These are phyloP conservation scores for Penaeus chinensis DNA, from an alignment of 1,140 invertebrate species.

Conservation along the genomic window DNA sequence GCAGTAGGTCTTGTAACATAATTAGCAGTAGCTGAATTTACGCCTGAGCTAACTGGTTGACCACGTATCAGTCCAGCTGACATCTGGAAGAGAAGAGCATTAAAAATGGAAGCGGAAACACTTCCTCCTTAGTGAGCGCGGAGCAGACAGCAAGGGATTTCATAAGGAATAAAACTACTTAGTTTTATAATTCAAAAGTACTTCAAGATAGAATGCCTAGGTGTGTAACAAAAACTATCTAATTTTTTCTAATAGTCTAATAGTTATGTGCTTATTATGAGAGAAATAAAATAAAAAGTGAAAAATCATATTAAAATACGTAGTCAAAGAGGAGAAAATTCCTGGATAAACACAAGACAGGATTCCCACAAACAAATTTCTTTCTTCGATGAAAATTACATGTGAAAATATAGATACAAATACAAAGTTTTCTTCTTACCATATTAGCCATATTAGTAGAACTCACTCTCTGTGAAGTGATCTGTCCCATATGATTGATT, in stretches of 20 bases:
- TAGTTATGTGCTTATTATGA: no score
- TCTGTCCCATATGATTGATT: slow-evolving; percentile 55
- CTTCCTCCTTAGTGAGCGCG: no score
- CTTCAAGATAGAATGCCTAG: no score
- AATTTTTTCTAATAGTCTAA: no score
- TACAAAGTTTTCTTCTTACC: slow-evolving; percentile 16
- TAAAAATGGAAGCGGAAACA: not conserved
- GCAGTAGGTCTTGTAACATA: slow-evolving; percentile 34
- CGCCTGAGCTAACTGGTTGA: slow-evolving; percentile 30
- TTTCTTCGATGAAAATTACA: not conserved
- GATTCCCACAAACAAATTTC: not conserved
- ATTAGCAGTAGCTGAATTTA: slow-evolving; percentile 35
- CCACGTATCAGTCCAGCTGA: slow-evolving; percentile 46
- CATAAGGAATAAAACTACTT: no score
- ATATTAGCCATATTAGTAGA: slow-evolving; percentile 30
- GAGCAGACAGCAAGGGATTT: no score
- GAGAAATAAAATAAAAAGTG: no score
- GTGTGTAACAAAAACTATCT: no score
- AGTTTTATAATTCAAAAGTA: no score
- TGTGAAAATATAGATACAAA: not conserved
- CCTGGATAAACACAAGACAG: no score
- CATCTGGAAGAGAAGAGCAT: slow-evolving; percentile 23
- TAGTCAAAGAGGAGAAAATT: no score
- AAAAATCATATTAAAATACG: no score
- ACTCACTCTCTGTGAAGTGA: slow-evolving; percentile 24